Evolutionary conservation across 2,113 vertebrate genomes (phyloP).

Genomic region (Archilochus colubris): DNA sequence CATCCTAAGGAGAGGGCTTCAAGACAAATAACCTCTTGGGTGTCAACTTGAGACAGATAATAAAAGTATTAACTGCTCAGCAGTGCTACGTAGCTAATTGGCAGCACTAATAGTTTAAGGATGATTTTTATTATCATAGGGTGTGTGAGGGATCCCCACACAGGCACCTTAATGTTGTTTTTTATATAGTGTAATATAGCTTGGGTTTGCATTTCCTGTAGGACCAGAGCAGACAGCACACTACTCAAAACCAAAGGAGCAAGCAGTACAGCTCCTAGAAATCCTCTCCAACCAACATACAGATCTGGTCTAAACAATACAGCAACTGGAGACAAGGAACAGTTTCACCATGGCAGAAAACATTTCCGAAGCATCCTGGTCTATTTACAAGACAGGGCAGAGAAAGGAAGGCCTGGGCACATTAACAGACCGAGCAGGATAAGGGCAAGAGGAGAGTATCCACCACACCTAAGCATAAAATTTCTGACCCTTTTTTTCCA

Average conservation of each 20-base stretch:
- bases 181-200: not conserved
- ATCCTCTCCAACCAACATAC: not conserved
- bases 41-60: slow-evolving; percentile 30
- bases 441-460: not conserved
- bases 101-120: slow-evolving; percentile 15
- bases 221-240: not conserved
- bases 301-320: not conserved
- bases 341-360: not conserved
- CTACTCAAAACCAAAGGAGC: not conserved
- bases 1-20: not conserved
- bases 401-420: not conserved
- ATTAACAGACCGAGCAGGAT: not conserved
- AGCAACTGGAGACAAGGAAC: not conserved
- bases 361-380: not conserved
- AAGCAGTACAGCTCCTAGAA: not conserved
- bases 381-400: not conserved
- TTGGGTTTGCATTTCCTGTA: not conserved
- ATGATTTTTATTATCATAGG: slow-evolving; percentile 5
- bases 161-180: not conserved
- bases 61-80: slow-evolving; percentile 44
- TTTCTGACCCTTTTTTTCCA: not conserved
- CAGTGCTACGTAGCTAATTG: slow-evolving; percentile 38
- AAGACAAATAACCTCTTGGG: slow-evolving; percentile 18
- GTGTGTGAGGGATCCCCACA: not conserved
- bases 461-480: not conserved